These are phyloP conservation scores for Scaptodrosophila latifasciaeformis DNA, from an alignment of 2,888 invertebrate genomes.

Conservation along the genomic window DNA sequence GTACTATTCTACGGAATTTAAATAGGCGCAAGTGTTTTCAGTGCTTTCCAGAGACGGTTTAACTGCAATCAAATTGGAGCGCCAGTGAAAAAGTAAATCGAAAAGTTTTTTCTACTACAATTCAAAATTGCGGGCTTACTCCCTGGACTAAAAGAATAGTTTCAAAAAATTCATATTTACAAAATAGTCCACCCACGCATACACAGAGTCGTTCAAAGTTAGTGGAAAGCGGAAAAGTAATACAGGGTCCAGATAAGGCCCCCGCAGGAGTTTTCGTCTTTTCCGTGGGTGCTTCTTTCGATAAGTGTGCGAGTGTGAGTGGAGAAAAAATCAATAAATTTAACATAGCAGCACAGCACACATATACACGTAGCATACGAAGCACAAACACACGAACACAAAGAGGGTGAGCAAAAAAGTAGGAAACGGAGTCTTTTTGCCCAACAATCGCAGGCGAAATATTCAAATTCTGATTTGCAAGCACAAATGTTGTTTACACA, in stretches of 20 bases:
- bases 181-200: too few relatives aligned
- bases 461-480: background rate
- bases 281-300: background rate
- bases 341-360: conserved; percentile 30
- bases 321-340: conserved; percentile 56
- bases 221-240: conserved; percentile 34
- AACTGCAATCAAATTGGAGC: background rate
- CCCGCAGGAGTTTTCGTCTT: conserved; percentile 39
- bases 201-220: too few relatives aligned
- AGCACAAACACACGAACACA: conserved; percentile 1
- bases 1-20: background rate
- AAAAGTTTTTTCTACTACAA: too few relatives aligned
- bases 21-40: background rate
- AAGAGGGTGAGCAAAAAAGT: conserved; percentile 29
- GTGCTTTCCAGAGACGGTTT: background rate
- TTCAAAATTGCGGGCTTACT: too few relatives aligned
- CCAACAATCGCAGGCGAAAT: background rate
- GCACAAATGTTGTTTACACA: background rate
- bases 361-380: background rate
- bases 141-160: too few relatives aligned
- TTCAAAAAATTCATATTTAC: too few relatives aligned
- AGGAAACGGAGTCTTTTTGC: conserved; percentile 19
- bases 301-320: background rate
- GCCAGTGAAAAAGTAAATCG: background rate
- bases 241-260: conserved; percentile 13